These are phyloP conservation scores for Rhinoraja longicauda DNA, from an alignment of 2,797 vertebrate genomes.

Conservation along the genomic window DNA sequence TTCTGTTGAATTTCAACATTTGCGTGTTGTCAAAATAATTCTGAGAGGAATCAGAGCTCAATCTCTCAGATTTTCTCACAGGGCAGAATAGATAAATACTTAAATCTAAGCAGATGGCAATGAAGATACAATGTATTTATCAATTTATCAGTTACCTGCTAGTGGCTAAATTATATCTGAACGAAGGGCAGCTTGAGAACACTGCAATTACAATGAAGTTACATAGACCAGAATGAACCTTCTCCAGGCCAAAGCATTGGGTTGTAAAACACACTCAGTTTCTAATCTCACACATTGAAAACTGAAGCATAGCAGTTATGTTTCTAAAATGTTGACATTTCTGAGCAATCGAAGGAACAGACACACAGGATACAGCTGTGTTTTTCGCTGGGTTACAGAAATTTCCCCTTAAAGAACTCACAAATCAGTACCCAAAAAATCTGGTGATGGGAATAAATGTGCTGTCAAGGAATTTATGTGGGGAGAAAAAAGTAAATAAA, in stretches of 20 bases:
- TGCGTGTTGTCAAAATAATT: neutral
- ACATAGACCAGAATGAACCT: neutral
- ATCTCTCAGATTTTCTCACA: neutral
- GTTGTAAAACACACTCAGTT: neutral
- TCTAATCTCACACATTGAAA: neutral
- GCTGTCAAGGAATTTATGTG: too few species aligned
- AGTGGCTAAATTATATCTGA: neutral
- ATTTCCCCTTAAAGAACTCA: too few species aligned
- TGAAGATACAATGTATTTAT: neutral
- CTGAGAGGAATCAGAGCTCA: neutral
- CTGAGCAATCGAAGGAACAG: neutral
- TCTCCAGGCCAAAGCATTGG: neutral
- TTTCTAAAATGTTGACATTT: neutral
- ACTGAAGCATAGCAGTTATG: neutral
- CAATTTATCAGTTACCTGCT: neutral
- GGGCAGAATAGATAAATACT: neutral
- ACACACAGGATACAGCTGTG: too few species aligned
- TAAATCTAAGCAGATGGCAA: neutral
- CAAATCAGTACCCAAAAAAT: too few species aligned
- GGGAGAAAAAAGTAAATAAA: too few species aligned
- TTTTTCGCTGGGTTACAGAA: too few species aligned
- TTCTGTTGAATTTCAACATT: conserved; percentile 13
- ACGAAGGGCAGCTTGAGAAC: neutral
- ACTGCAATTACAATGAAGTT: neutral
- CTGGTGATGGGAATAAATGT: too few species aligned